Evolutionary conservation across 1,140 invertebrate species (phyloP), one percentile per base, ranked within the genome.

Genomic region (Euura saliciscinereae): DNA sequence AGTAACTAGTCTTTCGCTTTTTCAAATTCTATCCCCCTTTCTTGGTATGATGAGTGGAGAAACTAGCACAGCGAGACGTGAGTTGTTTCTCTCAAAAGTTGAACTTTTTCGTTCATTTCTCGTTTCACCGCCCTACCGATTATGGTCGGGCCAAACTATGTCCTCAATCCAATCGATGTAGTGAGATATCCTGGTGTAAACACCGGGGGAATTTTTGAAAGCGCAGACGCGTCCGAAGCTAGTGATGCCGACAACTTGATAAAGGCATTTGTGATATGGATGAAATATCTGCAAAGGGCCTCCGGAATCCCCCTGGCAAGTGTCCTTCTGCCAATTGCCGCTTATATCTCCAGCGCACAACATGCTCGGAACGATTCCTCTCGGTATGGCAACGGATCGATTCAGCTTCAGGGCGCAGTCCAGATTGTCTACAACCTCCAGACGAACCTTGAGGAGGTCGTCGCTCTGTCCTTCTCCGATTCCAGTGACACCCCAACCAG

Each of bases 151-250:
- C 90, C 90, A 91, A 1, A 91, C 90, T n/a, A 90, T 83, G 44
- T 80, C 76, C 73, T 92, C 88, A 59, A 95, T 93, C 93, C 93
- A 95, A 72, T 90, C 88, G 11, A 94, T 70, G 78, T 91, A 94
- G 42, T 89, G 86, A 1, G 91, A 90, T 0, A 94, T 89, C 45
- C 92, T 85, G 0, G 92, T 93, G 76, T 94, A 94, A 7, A 94
- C 87, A 0, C 91, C 92, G 0, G 93, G 90, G 43, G 83, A 80
- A 13, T 87, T 83, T 1, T 84, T 83, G 7, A 86, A 76, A 0
- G 88, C 91, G 78, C 92, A 93, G 5, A 83, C 82, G 69, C 87
- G 88, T 1, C 91, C 92, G 78, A 92, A 93, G 6, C 92, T 93
- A 1, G 91, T 92, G 13, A 94, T 86, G 0, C 92, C 92, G 66